Base-by-base conservation (phyloP, 2,113 vertebrate genomes). In the Patagioenas fasciata region DNA sequence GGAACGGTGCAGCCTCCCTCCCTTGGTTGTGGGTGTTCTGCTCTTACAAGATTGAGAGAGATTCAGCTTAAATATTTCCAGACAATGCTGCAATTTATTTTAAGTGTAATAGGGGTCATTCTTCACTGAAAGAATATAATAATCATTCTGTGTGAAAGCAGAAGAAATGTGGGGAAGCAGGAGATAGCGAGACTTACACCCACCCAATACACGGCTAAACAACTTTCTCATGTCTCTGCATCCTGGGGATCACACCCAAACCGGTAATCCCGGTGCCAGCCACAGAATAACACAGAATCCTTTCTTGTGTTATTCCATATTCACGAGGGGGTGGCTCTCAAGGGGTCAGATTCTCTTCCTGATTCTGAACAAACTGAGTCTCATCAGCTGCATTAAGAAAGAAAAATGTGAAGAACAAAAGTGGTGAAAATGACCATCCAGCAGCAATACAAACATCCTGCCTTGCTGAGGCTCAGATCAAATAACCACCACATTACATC, bases 11-110 rank as follows among this genome's bases (percentile, higher is more conserved):
- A 18, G 80, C 74, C 88, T 96, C 74, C 80, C 78, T 92, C 95
- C 66, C 88, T 91, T 78, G 66, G 93, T 96, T 96, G 87, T 94
- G 91, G 73, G 83, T 97, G 96, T 97, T 96, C 86, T 94, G 56
- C 88, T 96, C 93, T 91, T 96, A 31, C 57, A 94, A 83, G n/a
- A 88, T 83, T 69, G 91, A 94, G 85, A 93, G 83, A 89, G 75
- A 96, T 84, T 94, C 80, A 82, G 65, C 40, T 91, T 92, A 95
- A 96, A 96, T 83, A 95, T 94, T 97, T 97, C 95, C 94, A 97
- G 96, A 91, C 90, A 90, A 86, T 81, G 77, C 80, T 88, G 82
- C 92, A 95, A 86, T 69, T 32, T 94, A 80, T 93, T 94, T 90
- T 88, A 85, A 83, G 67, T 94, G 89, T 91, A 94, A 89, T 85